A percentile compares a stretch with the other conserved stretches of the same genome.
phyloP scores from a whole-genome alignment of 2,113 vertebrate genomes.

The Onychorhynchus coronatus region DNA sequence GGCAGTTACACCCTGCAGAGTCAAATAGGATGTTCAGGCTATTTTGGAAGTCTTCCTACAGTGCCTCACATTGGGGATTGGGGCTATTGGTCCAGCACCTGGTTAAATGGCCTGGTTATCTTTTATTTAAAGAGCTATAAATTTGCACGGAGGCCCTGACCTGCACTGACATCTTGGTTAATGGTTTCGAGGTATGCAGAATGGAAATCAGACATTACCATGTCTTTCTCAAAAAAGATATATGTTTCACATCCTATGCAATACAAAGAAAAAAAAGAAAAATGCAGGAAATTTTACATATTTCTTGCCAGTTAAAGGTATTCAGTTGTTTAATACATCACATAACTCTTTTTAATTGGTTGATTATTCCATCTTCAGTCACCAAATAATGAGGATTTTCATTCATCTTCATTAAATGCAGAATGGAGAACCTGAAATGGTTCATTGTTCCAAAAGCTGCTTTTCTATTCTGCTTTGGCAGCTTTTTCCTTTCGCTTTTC shows the following conservation, averaged over 20 bases:
- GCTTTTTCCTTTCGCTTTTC: background rate
- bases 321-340: background rate
- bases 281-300: rapidly evolving
- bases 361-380: background rate
- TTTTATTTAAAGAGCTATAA: background rate
- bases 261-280: background rate
- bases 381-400: background rate
- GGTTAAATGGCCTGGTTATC: background rate
- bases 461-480: background rate
- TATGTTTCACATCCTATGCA: background rate
- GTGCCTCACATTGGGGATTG: background rate
- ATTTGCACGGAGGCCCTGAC: background rate
- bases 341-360: background rate
- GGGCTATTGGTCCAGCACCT: background rate
- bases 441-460: background rate
- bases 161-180: background rate
- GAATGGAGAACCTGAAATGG: background rate
- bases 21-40: background rate
- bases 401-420: background rate
- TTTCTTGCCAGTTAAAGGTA: background rate
- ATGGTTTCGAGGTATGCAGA: background rate
- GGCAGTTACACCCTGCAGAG: background rate
- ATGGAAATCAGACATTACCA: background rate
- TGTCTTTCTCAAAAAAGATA: background rate
- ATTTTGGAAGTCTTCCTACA: background rate